A percentile compares a stretch with the other conserved stretches of the same genome.
Evolutionary conservation across 2,888 invertebrate genomes (phyloP).

Genomic region (Camptogramma bilineatum): DNA sequence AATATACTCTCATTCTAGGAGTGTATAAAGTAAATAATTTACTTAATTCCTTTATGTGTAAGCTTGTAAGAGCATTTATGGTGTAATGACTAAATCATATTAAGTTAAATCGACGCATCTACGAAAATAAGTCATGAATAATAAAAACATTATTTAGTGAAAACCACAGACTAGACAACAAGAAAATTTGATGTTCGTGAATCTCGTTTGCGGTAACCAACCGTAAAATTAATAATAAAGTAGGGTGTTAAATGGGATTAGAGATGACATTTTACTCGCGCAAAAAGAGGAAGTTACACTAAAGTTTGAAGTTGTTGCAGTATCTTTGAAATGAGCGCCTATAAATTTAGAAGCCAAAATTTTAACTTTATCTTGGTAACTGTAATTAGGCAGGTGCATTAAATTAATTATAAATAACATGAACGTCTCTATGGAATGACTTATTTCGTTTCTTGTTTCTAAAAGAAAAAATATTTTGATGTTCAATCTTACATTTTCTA

Average conservation of each 20-base stretch:
- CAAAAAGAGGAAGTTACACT: conserved; percentile 27
- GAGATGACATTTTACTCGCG: conserved; percentile 27
- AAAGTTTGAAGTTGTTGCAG: conserved; percentile 25
- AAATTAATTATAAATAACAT: too few species aligned
- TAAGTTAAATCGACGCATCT: background rate
- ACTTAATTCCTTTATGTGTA: background rate
- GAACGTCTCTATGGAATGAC: too few species aligned
- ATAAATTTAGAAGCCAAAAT: background rate
- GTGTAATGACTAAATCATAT: background rate
- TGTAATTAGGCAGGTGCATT: too few species aligned
- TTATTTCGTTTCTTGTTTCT: background rate
- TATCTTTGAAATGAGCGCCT: background rate
- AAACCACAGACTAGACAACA: conserved; percentile 12
- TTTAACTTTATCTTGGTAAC: background rate
- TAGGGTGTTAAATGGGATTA: conserved; percentile 31
- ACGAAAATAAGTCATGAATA: conserved; percentile 18
- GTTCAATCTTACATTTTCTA: background rate
- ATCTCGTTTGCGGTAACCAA: conserved; percentile 27
- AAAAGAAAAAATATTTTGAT: background rate
- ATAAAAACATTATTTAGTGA: conserved; percentile 27
- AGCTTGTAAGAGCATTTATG: too few species aligned
- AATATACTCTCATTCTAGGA: background rate
- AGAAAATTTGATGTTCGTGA: conserved; percentile 27
- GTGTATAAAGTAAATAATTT: background rate
- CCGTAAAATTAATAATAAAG: conserved; percentile 34